These are phyloP conservation scores for Macrosoma leucophasiata DNA, from an alignment of 2,888 invertebrate species.

Conservation along the genomic window DNA sequence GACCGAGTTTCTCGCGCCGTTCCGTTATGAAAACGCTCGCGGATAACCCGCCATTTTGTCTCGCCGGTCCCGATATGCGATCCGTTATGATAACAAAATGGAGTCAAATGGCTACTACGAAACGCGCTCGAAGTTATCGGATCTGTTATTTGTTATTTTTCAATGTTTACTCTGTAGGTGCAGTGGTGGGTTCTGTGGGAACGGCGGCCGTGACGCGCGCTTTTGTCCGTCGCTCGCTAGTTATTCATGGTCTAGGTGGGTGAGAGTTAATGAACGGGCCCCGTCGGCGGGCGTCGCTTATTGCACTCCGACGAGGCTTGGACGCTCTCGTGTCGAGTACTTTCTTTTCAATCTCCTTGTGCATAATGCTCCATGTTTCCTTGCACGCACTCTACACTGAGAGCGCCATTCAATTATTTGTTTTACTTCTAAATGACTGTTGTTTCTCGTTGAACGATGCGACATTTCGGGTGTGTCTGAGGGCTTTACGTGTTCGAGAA, in stretches of 20 bases:
- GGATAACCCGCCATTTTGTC: conserved; percentile 50
- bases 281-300: conserved; percentile 63
- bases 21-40: conserved; percentile 43
- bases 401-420: conserved; percentile 65
- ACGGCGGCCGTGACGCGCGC: conserved; percentile 37
- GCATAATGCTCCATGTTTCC: conserved; percentile 65
- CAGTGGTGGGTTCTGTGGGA: conserved; percentile 37
- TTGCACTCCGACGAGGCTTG: conserved; percentile 62
- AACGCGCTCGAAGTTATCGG: conserved; percentile 36
- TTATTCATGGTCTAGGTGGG: conserved; percentile 58
- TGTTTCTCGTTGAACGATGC: conserved; percentile 44
- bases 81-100: conserved; percentile 53
- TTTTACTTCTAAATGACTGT: conserved; percentile 61
- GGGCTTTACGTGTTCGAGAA: conserved; percentile 45
- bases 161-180: conserved; percentile 39
- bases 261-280: conserved; percentile 65
- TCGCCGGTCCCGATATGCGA: conserved; percentile 34
- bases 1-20: conserved; percentile 37
- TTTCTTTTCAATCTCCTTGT: conserved; percentile 70
- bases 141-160: conserved; percentile 48
- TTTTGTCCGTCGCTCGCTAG: conserved; percentile 37
- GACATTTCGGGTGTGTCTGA: conserved; percentile 58
- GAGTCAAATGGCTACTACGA: conserved; percentile 41
- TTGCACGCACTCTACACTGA: conserved; percentile 58
- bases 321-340: conserved; percentile 67